A percentile compares a stretch with the other conserved stretches of the same genome.
phyloP scores from a whole-genome alignment of 2,888 invertebrate species.

The Spodoptera picta region DNA sequence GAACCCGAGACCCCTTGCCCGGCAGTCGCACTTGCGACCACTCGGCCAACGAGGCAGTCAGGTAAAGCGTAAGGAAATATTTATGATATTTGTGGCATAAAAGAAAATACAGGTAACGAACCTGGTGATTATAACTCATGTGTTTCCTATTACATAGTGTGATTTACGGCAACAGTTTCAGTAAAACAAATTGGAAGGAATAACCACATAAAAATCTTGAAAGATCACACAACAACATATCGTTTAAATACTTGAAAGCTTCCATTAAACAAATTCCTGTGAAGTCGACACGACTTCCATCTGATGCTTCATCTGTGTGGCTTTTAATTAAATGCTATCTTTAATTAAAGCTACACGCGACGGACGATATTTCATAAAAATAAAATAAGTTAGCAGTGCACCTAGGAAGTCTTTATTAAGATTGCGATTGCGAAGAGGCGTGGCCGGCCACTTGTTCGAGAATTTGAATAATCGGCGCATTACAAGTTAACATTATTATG shows the following conservation, averaged over 20 bases:
- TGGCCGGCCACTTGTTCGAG: constrained; percentile 76
- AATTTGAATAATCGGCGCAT: constrained; percentile 85
- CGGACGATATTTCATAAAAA: constrained; percentile 78
- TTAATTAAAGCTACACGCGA: constrained; percentile 81
- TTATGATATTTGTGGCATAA: constrained; percentile 29
- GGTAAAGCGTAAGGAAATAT: constrained; percentile 37
- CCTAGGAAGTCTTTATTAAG: constrained; percentile 88
- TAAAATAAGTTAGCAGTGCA: constrained; percentile 77
- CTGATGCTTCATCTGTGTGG: constrained; percentile 68
- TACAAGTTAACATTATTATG: constrained; percentile 77
- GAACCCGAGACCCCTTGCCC: too few species aligned
- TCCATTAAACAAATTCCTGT: constrained; percentile 44
- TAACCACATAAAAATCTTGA: constrained; percentile 24
- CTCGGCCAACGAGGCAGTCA: too few species aligned
- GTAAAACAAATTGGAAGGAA: constrained; percentile 46
- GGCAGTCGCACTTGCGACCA: too few species aligned
- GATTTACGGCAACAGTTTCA: constrained; percentile 32
- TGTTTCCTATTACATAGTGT: constrained; percentile 17
- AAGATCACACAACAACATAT: constrained; percentile 40
- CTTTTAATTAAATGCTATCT: constrained; percentile 85
- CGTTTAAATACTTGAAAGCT: constrained; percentile 35
- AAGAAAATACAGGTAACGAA: constrained; percentile 9
- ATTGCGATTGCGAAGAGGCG: constrained; percentile 87
- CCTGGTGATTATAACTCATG: constrained; percentile 10
- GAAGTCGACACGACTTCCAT: constrained; percentile 42